Evolutionary conservation across 2,888 invertebrate genomes (phyloP), one percentile per base, ranked within the genome.

Genomic region (Prosapia bicincta): DNA sequence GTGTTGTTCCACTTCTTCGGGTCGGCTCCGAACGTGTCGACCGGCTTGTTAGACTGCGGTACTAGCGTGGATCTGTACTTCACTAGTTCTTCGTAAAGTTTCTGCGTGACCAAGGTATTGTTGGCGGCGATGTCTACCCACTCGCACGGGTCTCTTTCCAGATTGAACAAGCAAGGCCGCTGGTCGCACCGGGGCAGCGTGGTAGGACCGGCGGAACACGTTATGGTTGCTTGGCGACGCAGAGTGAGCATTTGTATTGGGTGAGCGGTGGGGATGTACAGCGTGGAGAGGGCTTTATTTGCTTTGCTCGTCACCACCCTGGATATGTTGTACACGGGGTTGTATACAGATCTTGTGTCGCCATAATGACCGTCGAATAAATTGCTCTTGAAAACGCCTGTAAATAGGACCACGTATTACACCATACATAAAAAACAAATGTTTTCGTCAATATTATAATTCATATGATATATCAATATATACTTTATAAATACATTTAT

Each of bases 141-240:
- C 83, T 96, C 95, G 81, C 93, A 91, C 0, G 95, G 95, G 84
- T 96, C 96, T 71, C 88, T 87, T 0, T 89, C 88, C 66, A 96
- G 89, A 83, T 96, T 92, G 85, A 90, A 96, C 15, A 92, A 86
- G 81, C 92, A 92, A 10, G 85, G 83, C 66, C 88, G 87, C 76
- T 90, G 90, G 65, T 90, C 85, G 79, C 89, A 88, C 79, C 79
- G 75, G 79, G 89, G 88, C 79, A 79, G 74, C 3, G 90, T 81
- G 20, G 76, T 77, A 15, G 72, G 76, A 69, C 74, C 76, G 24
- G 77, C 67, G 65, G 79, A 78, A 79, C 87, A 87, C 71, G 81
- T 83, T 26, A 87, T 75, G 0, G 85, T 86, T 0, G 87, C 85
- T 67, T 82, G 82, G 10, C 82, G 82, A 73, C 87, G 82, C 54